These are phyloP conservation scores for Melipona quadrifasciata DNA, from an alignment of 1,140 invertebrate species.

Conservation along the genomic window DNA sequence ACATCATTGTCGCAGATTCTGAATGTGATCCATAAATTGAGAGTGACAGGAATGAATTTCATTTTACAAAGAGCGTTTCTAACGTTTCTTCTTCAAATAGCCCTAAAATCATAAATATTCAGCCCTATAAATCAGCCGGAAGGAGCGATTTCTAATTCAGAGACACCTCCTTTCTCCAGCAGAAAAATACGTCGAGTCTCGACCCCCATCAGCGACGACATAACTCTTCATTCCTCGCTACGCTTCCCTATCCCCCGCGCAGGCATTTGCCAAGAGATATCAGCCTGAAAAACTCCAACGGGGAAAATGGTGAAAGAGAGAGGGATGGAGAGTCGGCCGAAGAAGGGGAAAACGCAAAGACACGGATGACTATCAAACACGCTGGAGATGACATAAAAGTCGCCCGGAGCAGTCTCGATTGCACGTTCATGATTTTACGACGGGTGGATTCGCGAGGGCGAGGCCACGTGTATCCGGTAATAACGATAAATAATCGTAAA, in stretches of 20 bases:
- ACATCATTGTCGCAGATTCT: too few relatives aligned
- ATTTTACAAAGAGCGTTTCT: too few relatives aligned
- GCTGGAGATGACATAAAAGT: slow-evolving; percentile 9
- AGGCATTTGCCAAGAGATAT: neutral
- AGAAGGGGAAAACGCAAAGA: neutral
- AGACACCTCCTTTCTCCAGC: neutral
- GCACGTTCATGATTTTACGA: slow-evolving; percentile 32
- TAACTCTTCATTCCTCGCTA: neutral
- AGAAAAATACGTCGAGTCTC: too few relatives aligned
- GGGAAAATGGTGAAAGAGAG: neutral
- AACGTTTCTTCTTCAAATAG: too few relatives aligned
- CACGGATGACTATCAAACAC: slow-evolving; percentile 3
- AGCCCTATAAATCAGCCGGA: neutral
- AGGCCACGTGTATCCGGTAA: slow-evolving; percentile 34
- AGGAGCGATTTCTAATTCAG: neutral
- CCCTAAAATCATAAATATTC: neutral
- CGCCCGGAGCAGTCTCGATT: neutral
- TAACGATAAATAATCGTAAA: slow-evolving; percentile 53
- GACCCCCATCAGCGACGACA: neutral
- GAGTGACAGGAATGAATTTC: too few relatives aligned
- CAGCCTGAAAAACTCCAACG: neutral
- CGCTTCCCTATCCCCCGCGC: neutral
- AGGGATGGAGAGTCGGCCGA: neutral
- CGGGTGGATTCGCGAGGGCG: too few relatives aligned
- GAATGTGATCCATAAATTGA: too few relatives aligned